Conservation (phyloP, 2,113 vertebrate species). For the Phasianus colchicus region DNA sequence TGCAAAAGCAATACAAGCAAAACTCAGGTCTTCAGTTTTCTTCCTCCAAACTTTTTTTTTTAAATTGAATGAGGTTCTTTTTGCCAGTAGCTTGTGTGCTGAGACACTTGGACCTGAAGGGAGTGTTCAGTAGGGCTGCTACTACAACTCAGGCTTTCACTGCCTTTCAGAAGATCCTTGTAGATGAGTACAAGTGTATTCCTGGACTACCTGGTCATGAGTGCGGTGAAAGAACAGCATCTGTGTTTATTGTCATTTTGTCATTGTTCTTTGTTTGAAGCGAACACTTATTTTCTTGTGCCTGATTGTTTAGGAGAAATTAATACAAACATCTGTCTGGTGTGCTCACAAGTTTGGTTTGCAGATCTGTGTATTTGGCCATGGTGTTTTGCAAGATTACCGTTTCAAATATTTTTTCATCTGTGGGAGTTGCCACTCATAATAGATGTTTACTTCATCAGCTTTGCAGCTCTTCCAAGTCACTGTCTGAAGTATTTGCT, state of each 20-base stretch:
- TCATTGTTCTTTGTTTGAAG: not conserved
- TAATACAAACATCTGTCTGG: not conserved
- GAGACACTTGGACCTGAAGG: not conserved
- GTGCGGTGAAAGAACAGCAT: too few relatives aligned
- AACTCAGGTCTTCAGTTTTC: too few relatives aligned
- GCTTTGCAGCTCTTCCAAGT: not conserved
- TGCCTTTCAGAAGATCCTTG: not conserved
- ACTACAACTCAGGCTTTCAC: not conserved
- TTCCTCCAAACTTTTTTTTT: fast-evolving
- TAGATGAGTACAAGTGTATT: not conserved
- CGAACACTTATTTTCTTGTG: not conserved
- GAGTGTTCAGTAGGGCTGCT: not conserved
- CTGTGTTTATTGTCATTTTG: not conserved
- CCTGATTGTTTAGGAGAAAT: not conserved
- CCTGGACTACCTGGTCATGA: not conserved
- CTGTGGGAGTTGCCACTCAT: not conserved
- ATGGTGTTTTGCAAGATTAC: not conserved
- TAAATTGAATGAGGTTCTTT: not conserved
- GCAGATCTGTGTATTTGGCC: not conserved
- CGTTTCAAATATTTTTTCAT: not conserved
- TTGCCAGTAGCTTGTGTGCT: not conserved
- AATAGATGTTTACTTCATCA: not conserved
- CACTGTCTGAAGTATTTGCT: not conserved
- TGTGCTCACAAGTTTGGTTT: not conserved
- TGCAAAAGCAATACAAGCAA: too few relatives aligned